A percentile compares a stretch with the other conserved stretches of the same genome.
These are phyloP conservation scores for Morelia viridis DNA, from an alignment of 2,797 vertebrate genomes.

Conservation along the genomic window DNA sequence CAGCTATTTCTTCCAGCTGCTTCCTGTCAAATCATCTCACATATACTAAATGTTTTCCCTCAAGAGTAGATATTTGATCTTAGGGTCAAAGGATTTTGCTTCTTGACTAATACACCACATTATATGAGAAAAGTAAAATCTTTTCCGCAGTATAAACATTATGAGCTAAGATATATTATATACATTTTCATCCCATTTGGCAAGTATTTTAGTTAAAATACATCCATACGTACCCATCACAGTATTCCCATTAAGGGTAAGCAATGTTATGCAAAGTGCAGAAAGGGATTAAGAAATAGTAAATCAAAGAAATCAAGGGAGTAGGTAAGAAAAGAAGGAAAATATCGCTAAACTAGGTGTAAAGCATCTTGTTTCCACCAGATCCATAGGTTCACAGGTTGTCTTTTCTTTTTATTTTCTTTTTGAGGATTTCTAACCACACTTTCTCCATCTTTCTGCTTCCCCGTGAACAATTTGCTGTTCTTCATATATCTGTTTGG, in stretches of 20 bases:
- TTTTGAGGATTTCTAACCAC: not conserved
- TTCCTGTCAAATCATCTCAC: conserved; percentile 69
- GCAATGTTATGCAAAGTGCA: not conserved
- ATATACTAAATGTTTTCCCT: conserved; percentile 59
- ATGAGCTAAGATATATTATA: conserved; percentile 38
- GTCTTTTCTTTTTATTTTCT: not conserved
- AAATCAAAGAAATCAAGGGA: not conserved
- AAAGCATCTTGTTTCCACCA: not conserved
- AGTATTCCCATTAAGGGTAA: not conserved
- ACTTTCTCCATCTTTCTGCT: not conserved
- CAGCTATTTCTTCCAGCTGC: conserved; percentile 73
- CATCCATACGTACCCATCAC: not conserved
- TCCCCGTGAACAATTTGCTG: not conserved
- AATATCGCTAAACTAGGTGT: not conserved
- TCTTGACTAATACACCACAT: conserved; percentile 75
- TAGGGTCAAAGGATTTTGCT: conserved; percentile 72
- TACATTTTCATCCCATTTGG: conserved; percentile 59
- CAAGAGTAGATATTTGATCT: conserved; percentile 75
- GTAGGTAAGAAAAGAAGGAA: not conserved
- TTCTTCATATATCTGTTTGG: not conserved
- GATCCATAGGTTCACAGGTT: not conserved
- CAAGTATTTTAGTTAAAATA: conserved; percentile 32
- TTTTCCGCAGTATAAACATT: conserved; percentile 60
- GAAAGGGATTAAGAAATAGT: not conserved
- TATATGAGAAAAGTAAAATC: conserved; percentile 65